A percentile compares a stretch with the other conserved stretches of the same genome.
These are phyloP conservation scores for Aradus depressus DNA, from an alignment of 2,888 invertebrate species.

Conservation along the genomic window DNA sequence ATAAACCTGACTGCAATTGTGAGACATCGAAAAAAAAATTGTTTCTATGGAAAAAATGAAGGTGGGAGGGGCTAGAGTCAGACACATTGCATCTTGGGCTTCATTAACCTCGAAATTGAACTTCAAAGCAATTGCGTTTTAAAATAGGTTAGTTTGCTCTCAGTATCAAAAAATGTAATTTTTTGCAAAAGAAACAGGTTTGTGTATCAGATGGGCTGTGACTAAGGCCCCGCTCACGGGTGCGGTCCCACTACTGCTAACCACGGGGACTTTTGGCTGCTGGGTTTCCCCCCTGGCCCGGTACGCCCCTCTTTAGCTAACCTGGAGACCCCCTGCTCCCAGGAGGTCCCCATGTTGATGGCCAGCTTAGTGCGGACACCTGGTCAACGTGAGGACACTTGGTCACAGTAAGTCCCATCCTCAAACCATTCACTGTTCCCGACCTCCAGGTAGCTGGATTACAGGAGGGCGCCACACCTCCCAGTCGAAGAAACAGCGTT, in stretches of 20 bases:
- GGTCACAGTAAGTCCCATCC: slow-evolving; percentile 63
- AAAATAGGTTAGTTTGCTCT: no score
- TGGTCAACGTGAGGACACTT: slow-evolving; percentile 67
- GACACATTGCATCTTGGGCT: no score
- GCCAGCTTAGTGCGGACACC: slow-evolving; percentile 92
- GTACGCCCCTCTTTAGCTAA: slow-evolving; percentile 94
- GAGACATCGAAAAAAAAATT: no score
- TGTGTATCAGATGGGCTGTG: slow-evolving; percentile 73
- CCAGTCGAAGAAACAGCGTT: slow-evolving; percentile 45
- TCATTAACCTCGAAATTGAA: no score
- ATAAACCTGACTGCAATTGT: no score
- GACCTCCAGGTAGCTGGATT: slow-evolving; percentile 95
- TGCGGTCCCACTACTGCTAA: slow-evolving; percentile 98
- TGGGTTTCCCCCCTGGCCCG: slow-evolving; percentile 99
- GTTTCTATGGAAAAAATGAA: no score
- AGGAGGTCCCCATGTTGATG: slow-evolving; percentile 88
- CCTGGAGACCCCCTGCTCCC: slow-evolving; percentile 77
- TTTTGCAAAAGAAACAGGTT: slow-evolving; percentile 40
- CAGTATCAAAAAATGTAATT: no score
- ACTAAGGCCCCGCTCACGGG: slow-evolving; percentile 85
- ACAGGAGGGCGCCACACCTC: slow-evolving; percentile 94
- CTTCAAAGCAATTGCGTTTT: no score
- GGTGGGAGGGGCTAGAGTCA: no score
- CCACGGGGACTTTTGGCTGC: slow-evolving; percentile 99
- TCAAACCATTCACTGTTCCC: slow-evolving; percentile 84